Base-by-base conservation (phyloP, 2,113 vertebrate genomes). In the Heloderma charlesbogerti region DNA sequence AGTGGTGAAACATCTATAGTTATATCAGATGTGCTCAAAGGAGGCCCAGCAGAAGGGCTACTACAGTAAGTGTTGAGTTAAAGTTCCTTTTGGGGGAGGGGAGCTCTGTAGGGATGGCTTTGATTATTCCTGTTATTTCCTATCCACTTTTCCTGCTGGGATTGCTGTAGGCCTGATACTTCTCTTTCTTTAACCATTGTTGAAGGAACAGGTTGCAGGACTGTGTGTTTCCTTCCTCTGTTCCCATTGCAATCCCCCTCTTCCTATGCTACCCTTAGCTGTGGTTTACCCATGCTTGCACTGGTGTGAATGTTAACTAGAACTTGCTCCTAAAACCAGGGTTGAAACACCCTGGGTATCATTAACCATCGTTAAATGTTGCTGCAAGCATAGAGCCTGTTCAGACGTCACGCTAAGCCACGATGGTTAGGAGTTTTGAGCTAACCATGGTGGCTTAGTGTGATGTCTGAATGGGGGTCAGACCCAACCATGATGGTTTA, bases 1-100 rank as follows among this genome's bases (percentile, higher is more conserved):
- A 99, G 99, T 51, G 99, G 99, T 34, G 99, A 99, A 96, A 99
- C 99, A 43, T 99, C 99, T 27, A 99, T 99, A 92, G 99, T 99
- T 88, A 99, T 99, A 96, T 99, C 99, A 37, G 99, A 99, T 92
- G 99, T 99, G 92, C 97, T 99, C 93, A 99, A 99, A 95, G 99
- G 99, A 95, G 99, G 99, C 29, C 99, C 99, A 5, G 99, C 99
- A 1, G 99, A 99, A 97, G 99, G 99, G 93, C 97, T 99, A 74
- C 96, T 99, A 87, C 99, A 99, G 99, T 99, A 98, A 99, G 99
- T 97, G 82, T 57, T 66, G 66, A 63, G 27, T 77, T 75, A 25
- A 43, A 5, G 2, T 57, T 54, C 25, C 0, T 1, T 43, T 85
- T n/a, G 51, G 31, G 67, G 51, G 75, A 0, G 31, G 29, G 31